These are phyloP conservation scores for Zhuqinia jingwanae DNA, from an alignment of 2,888 invertebrate genomes.

Conservation along the genomic window DNA sequence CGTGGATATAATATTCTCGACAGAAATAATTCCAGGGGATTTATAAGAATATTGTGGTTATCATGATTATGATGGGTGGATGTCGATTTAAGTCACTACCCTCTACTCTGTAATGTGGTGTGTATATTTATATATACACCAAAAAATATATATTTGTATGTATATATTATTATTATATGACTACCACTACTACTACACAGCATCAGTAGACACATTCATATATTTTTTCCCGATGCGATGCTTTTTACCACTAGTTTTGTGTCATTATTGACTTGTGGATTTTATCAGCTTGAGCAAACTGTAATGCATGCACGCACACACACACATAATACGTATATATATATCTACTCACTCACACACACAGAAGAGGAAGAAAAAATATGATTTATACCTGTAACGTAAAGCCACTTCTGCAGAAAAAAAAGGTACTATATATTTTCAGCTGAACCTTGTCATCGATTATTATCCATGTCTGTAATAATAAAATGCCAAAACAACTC, in stretches of 20 bases:
- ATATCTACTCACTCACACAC: too few relatives aligned
- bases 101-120: too few relatives aligned
- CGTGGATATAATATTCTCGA: conserved; percentile 52
- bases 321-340: too few relatives aligned
- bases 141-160: too few relatives aligned
- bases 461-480: conserved; percentile 19
- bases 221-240: conserved; percentile 18
- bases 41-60: conserved; percentile 55
- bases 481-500: background rate
- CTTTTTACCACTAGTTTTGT: conserved; percentile 13
- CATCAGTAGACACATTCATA: conserved; percentile 12
- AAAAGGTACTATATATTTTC: background rate
- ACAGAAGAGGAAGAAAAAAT: background rate
- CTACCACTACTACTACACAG: too few relatives aligned
- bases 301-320: background rate
- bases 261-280: conserved; percentile 62
- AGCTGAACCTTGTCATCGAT: background rate
- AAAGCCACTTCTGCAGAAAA: conserved; percentile 6
- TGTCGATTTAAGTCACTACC: conserved; percentile 66
- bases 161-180: too few relatives aligned
- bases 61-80: conserved; percentile 62
- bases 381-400: conserved; percentile 31
- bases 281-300: conserved; percentile 41
- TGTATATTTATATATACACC: background rate
- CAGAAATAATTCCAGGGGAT: conserved; percentile 58